These are phyloP conservation scores for Erannis defoliaria DNA, from an alignment of 2,888 invertebrate species.

Conservation along the genomic window DNA sequence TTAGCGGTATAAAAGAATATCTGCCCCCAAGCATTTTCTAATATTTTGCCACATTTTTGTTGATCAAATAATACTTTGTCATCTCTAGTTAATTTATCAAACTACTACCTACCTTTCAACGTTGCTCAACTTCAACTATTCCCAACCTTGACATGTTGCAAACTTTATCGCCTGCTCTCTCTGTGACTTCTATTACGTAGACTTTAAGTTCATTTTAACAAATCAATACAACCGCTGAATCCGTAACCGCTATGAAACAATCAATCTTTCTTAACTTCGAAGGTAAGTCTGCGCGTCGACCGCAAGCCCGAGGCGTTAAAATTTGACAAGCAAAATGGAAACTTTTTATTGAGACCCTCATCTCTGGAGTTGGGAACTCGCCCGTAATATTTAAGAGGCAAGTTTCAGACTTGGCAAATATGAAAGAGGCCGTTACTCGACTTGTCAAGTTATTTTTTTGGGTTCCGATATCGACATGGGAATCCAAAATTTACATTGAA, in stretches of 20 bases:
- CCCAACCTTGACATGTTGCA: conserved; percentile 12
- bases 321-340: conserved; percentile 65
- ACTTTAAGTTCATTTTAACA: conserved; percentile 12
- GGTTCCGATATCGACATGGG: conserved; percentile 3
- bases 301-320: conserved; percentile 41
- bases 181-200: neutral
- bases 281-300: conserved; percentile 38
- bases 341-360: conserved; percentile 64
- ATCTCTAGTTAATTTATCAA: conserved; percentile 13
- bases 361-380: conserved; percentile 47
- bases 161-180: neutral
- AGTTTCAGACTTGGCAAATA: conserved; percentile 57
- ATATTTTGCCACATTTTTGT: neutral
- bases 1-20: too few relatives aligned
- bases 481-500: too few relatives aligned
- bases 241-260: conserved; percentile 30
- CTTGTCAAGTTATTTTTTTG: conserved; percentile 45
- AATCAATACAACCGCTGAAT: neutral
- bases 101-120: conserved; percentile 9
- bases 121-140: conserved; percentile 16
- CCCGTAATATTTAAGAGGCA: conserved; percentile 64
- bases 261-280: conserved; percentile 45
- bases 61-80: neutral
- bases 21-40: too few relatives aligned
- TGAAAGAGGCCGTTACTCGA: conserved; percentile 51